Conservation (phyloP, 1,140 invertebrate species). For the Lucilia sericata region DNA sequence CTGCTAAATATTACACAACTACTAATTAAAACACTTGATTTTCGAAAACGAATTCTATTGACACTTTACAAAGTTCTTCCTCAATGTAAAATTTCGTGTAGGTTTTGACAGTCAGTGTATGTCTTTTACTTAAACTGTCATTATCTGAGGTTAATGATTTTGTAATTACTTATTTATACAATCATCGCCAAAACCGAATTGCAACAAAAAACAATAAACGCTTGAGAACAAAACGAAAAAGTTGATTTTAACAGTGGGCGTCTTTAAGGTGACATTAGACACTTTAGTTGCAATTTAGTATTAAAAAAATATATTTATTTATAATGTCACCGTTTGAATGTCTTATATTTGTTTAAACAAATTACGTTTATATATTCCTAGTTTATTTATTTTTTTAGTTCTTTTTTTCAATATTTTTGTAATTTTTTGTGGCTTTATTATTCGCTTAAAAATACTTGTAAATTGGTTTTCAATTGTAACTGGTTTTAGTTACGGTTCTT, state of each 20-base stretch:
- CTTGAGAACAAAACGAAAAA: background rate
- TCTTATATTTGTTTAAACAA: background rate
- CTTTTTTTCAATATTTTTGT: background rate
- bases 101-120: background rate
- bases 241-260: background rate
- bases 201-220: background rate
- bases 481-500: background rate
- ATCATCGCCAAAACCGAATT: background rate
- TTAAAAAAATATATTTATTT: too few relatives aligned
- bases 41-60: background rate
- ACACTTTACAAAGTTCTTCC: background rate
- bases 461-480: background rate
- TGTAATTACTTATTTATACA: conserved; percentile 19
- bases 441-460: background rate
- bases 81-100: background rate
- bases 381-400: background rate
- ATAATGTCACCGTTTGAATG: background rate
- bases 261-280: background rate
- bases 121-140: conserved; percentile 1
- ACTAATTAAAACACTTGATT: background rate
- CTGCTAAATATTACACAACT: background rate
- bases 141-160: conserved; percentile 38
- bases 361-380: too few relatives aligned
- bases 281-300: background rate
- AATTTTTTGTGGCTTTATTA: background rate